These are phyloP conservation scores for Platypus cylindrus DNA, from an alignment of 2,888 invertebrate species.

Conservation along the genomic window DNA sequence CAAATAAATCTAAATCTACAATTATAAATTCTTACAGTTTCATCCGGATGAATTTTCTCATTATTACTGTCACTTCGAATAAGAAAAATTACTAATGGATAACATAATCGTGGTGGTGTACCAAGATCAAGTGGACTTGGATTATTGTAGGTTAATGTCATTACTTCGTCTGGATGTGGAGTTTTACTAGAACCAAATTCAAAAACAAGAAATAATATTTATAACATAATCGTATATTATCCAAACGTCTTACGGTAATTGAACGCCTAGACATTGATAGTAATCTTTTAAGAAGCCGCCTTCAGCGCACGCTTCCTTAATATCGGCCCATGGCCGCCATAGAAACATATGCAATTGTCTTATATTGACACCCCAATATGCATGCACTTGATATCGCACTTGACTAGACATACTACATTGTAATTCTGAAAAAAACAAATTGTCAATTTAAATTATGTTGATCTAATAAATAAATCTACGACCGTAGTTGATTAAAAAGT, in stretches of 20 bases:
- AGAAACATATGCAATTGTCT: conserved; percentile 61
- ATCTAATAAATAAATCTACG: neutral
- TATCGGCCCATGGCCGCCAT: conserved; percentile 56
- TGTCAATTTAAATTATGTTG: too few relatives aligned
- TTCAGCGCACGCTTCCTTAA: conserved; percentile 49
- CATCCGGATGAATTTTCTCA: conserved; percentile 57
- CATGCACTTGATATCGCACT: conserved; percentile 58
- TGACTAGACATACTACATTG: conserved; percentile 63
- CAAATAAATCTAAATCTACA: conserved; percentile 2
- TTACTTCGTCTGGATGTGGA: conserved; percentile 52
- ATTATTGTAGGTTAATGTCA: conserved; percentile 48
- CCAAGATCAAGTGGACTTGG: conserved; percentile 50
- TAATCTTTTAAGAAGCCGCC: conserved; percentile 45
- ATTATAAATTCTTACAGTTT: conserved; percentile 45
- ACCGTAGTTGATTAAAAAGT: neutral
- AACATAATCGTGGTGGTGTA: conserved; percentile 59
- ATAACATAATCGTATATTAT: conserved; percentile 2
- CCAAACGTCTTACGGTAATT: conserved; percentile 24
- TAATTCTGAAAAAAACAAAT: conserved; percentile 47
- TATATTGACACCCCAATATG: conserved; percentile 70
- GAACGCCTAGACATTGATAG: conserved; percentile 30
- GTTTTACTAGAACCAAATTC: conserved; percentile 40
- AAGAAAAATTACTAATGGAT: conserved; percentile 65
- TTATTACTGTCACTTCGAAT: conserved; percentile 49
- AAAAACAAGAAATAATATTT: conserved; percentile 5